A percentile compares a stretch with the other conserved stretches of the same genome.
Conservation (phyloP, 2,888 invertebrate genomes). For the Chaitophorus viminalis region DNA sequence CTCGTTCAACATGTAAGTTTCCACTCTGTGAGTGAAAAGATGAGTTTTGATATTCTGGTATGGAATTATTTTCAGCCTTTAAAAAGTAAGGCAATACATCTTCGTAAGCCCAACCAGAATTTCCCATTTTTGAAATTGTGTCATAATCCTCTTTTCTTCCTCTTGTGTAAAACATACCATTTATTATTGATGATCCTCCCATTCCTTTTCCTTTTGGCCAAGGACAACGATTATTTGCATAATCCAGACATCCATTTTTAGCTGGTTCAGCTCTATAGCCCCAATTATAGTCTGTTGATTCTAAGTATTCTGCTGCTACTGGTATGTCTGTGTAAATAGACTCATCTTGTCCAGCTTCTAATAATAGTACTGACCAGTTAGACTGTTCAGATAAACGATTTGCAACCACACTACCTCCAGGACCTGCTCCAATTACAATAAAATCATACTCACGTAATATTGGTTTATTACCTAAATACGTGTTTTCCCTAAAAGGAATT, state of each 20-base stretch:
- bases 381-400: slow-evolving; percentile 75
- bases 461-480: slow-evolving; percentile 63
- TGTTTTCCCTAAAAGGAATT: slow-evolving; percentile 64
- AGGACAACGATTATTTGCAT: slow-evolving; percentile 65
- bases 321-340: slow-evolving; percentile 73
- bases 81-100: slow-evolving; percentile 67
- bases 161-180: slow-evolving; percentile 71
- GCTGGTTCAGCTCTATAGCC: slow-evolving; percentile 77
- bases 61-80: slow-evolving; percentile 66
- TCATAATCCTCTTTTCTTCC: slow-evolving; percentile 65
- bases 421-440: slow-evolving; percentile 74
- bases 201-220: slow-evolving; percentile 65
- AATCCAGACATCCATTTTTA: slow-evolving; percentile 71
- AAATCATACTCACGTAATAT: slow-evolving; percentile 65
- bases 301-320: slow-evolving; percentile 71
- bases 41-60: slow-evolving; percentile 64
- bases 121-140: slow-evolving; percentile 65
- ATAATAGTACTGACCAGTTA: slow-evolving; percentile 73
- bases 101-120: slow-evolving; percentile 68
- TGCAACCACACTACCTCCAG: slow-evolving; percentile 78
- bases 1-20: slow-evolving; percentile 76
- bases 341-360: slow-evolving; percentile 74
- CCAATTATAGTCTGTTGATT: slow-evolving; percentile 76
- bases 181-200: slow-evolving; percentile 70
- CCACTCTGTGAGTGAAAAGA: slow-evolving; percentile 76